Base-by-base conservation (phyloP, 1,140 invertebrate genomes). In the Antheraea pernyi region DNA sequence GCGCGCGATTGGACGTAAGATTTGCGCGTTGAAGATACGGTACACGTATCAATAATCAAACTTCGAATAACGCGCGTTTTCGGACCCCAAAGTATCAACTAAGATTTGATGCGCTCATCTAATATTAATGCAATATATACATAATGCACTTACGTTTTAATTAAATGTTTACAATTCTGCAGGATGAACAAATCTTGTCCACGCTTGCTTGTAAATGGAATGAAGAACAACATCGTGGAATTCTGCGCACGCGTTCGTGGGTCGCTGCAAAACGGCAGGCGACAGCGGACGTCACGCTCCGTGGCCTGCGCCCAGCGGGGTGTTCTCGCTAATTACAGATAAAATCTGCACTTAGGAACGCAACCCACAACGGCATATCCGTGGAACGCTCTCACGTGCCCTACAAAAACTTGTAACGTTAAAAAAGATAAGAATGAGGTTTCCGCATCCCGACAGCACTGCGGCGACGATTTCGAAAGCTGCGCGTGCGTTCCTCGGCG, bases 311-410 rank as follows among this genome's bases (percentile, higher is more conserved):
- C 37, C 30, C 67, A 67, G 77, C 74, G 71, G 71, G 64, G 19
- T 79, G 77, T 79, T 81, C 75, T 79, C 68, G 65, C 77, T 88
- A 81, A 85, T 88, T 84, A 83, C 76, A 82, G 82, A 85, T 84
- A 77, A 79, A 78, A 82, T 83, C 79, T 77, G 74, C 74, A 80
- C 79, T 69, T 82, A 69, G 71, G 79, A 80, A 81, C 72, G 79
- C 74, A 65, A 42, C 22, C 60, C 39, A 74, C 74, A 79, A 70
- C 70, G 72, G 73, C 75, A 48, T 10, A 46, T 37, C 3, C 42
- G 74, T 69, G 74, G 78, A 81, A 78, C 77, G 76, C 73, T 79
- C 72, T 79, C 77, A 77, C 79, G 78, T 78, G 74, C 74, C 13
- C 30, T 68, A 73, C 71, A 75, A 76, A 78, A 79, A 79, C 71